These are phyloP conservation scores for Phthorimaea operculella DNA, from an alignment of 1,140 invertebrate species.

Conservation along the genomic window DNA sequence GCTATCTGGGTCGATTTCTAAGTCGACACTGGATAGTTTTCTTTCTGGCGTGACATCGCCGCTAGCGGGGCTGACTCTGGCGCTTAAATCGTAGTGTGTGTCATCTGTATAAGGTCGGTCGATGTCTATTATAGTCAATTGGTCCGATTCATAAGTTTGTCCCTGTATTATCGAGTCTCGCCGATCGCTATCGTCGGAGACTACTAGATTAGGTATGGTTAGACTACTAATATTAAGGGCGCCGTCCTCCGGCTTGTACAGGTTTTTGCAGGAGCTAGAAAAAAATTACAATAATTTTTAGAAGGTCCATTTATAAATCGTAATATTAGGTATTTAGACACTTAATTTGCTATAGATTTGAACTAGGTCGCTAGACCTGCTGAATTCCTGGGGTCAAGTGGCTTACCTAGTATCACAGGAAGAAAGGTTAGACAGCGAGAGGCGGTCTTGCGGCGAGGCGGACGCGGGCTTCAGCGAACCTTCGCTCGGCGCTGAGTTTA, in stretches of 20 bases:
- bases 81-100: conserved; percentile 43
- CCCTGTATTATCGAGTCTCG: conserved; percentile 57
- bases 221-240: conserved; percentile 57
- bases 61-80: conserved; percentile 34
- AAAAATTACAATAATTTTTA: not conserved
- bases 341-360: too few relatives aligned
- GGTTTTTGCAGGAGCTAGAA: conserved; percentile 55
- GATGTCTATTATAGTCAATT: conserved; percentile 73
- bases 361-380: too few relatives aligned
- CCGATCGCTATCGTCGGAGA: conserved; percentile 62
- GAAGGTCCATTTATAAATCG: too few relatives aligned
- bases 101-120: conserved; percentile 66
- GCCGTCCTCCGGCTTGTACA: conserved; percentile 42
- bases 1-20: conserved; percentile 61
- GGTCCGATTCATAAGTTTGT: conserved; percentile 68
- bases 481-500: conserved; percentile 45
- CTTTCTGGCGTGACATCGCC: conserved; percentile 52
- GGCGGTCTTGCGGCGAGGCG: conserved; percentile 43
- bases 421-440: conserved; percentile 56
- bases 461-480: conserved; percentile 38
- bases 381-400: too few relatives aligned
- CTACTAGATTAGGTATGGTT: conserved; percentile 63
- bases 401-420: conserved; percentile 45
- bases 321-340: too few relatives aligned
- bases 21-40: conserved; percentile 51